phyloP scores from a whole-genome alignment of 2,797 vertebrate species.

The Merluccius polli region DNA sequence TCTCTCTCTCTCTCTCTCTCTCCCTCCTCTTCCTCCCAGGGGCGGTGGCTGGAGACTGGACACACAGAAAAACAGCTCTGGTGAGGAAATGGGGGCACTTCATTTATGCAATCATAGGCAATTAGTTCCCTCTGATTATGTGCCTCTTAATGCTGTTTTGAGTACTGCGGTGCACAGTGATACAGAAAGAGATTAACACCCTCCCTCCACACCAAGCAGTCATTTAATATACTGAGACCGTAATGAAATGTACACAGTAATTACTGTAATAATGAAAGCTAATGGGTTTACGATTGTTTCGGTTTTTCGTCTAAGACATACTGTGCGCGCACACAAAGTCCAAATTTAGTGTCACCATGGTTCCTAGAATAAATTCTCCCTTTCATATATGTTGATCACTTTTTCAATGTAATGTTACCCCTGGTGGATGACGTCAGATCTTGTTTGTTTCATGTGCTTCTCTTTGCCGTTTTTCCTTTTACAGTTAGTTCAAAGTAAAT shows the following conservation, averaged over 20 bases:
- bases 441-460: background rate
- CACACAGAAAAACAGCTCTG: conserved; percentile 56
- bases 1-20: conserved; percentile 18
- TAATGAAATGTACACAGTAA: conserved; percentile 76
- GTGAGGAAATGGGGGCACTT: conserved; percentile 64
- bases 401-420: background rate
- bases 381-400: background rate
- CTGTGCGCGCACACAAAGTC: conserved; percentile 42
- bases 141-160: conserved; percentile 77
- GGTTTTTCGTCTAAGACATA: conserved; percentile 55
- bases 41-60: conserved; percentile 52
- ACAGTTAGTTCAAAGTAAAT: background rate
- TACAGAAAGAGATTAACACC: conserved; percentile 70
- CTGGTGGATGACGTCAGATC: background rate
- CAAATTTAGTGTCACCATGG: conserved; percentile 33
- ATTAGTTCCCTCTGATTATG: conserved; percentile 85
- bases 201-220: conserved; percentile 62
- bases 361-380: conserved; percentile 4
- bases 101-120: conserved; percentile 79
- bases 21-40: background rate
- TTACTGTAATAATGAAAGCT: conserved; percentile 69
- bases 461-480: too few species aligned
- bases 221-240: conserved; percentile 69
- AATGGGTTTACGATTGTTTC: conserved; percentile 63
- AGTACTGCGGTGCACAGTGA: conserved; percentile 73